Evolutionary conservation across 1,140 invertebrate species (phyloP).

Genomic region (Cherax destructor): DNA sequence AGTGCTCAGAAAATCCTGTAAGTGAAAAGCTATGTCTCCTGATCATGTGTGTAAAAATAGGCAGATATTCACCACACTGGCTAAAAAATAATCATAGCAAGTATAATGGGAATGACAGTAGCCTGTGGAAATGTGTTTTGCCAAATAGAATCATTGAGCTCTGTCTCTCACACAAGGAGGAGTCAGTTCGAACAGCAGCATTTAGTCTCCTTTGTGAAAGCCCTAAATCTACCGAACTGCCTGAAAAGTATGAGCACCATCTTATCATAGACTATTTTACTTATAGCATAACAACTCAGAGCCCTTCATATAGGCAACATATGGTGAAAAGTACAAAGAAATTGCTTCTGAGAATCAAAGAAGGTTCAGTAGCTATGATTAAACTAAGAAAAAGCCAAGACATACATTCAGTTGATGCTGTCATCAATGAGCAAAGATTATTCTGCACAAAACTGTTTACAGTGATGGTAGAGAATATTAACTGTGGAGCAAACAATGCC

Average conservation of each 20-base stretch:
- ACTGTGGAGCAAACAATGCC: conserved; percentile 83
- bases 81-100: conserved; percentile 21
- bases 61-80: conserved; percentile 55
- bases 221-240: conserved; percentile 83
- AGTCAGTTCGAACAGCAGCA: conserved; percentile 77
- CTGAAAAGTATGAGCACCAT: conserved; percentile 81
- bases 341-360: conserved; percentile 76
- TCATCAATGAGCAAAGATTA: conserved; percentile 7
- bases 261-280: conserved; percentile 82
- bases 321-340: conserved; percentile 77
- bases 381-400: conserved; percentile 45
- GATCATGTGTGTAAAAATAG: conserved; percentile 70
- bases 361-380: conserved; percentile 73
- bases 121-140: conserved; percentile 65
- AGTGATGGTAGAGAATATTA: conserved; percentile 76
- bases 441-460: conserved; percentile 61
- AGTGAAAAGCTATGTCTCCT: conserved; percentile 68
- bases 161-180: conserved; percentile 60
- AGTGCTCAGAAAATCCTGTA: conserved; percentile 39
- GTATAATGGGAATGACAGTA: not conserved
- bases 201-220: conserved; percentile 85
- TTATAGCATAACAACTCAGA: conserved; percentile 84
- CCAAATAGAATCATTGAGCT: conserved; percentile 55
- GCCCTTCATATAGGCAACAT: conserved; percentile 78
- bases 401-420: not conserved